Percentiles rank a stretch among this genome's conserved stretches.
Conservation (phyloP, 2,888 invertebrate species). For the Keiferia lycopersicella region DNA sequence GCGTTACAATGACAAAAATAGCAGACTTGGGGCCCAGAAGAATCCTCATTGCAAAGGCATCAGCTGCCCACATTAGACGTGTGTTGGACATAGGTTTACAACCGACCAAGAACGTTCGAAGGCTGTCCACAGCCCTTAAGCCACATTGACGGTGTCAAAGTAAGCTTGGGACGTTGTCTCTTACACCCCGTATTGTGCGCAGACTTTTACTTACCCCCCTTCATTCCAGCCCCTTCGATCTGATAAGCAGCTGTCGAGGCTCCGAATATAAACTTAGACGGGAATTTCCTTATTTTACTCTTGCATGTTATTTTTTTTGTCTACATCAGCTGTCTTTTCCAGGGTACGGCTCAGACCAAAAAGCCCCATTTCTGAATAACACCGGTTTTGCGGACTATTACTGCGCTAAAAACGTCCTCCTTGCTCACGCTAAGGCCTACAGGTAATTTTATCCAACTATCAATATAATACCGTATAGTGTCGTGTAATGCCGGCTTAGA, state of each 20-base stretch:
- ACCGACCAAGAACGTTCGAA: too few relatives aligned
- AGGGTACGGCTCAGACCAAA: conserved; percentile 56
- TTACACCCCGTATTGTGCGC: too few relatives aligned
- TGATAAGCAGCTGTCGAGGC: conserved; percentile 78
- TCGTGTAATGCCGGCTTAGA: too few relatives aligned
- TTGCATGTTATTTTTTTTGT: conserved; percentile 38
- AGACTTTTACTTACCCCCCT: conserved; percentile 60
- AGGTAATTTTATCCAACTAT: conserved; percentile 33
- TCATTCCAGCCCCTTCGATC: conserved; percentile 81
- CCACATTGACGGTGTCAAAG: too few relatives aligned
- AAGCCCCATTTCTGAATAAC: conserved; percentile 61
- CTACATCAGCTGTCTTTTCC: conserved; percentile 22
- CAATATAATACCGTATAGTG: too few relatives aligned
- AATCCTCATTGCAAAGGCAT: too few relatives aligned
- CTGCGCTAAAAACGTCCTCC: conserved; percentile 76
- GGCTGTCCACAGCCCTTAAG: too few relatives aligned
- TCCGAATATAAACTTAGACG: conserved; percentile 57
- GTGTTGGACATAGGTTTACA: too few relatives aligned
- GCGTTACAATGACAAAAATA: too few relatives aligned
- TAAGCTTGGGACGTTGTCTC: too few relatives aligned
- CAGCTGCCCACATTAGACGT: too few relatives aligned
- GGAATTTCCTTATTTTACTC: conserved; percentile 50
- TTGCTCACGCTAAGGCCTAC: conserved; percentile 79
- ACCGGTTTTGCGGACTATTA: conserved; percentile 75
- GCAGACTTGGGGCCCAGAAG: too few relatives aligned